Conservation (phyloP, 30 jellyfish, hydroid and myxozoan genomes). For the Aurelia aurita region DNA sequence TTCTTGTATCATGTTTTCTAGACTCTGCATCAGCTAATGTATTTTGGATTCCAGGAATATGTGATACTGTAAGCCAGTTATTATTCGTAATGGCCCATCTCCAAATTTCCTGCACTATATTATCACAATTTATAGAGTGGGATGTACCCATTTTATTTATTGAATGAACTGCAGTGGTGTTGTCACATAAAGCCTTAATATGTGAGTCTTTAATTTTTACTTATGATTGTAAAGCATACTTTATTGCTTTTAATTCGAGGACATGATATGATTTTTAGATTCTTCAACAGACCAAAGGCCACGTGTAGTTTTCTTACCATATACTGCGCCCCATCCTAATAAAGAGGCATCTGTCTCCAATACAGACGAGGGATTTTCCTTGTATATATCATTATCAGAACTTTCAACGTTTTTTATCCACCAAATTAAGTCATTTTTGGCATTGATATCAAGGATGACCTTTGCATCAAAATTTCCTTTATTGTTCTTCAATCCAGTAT, state of each 20-base stretch:
- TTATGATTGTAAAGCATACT: conserved; percentile 9
- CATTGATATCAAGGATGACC: background rate
- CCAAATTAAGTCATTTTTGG: conserved; percentile 39
- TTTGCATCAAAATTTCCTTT: conserved; percentile 29
- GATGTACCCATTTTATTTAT: conserved; percentile 58
- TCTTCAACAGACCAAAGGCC: conserved; percentile 24
- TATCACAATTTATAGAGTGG: conserved; percentile 16
- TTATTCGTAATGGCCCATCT: background rate
- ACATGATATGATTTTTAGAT: conserved; percentile 27
- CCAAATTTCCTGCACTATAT: conserved; percentile 26
- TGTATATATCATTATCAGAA: conserved; percentile 2
- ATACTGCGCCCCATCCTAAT: conserved; percentile 65
- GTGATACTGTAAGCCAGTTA: conserved; percentile 43
- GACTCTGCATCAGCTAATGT: conserved; percentile 47
- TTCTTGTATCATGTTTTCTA: background rate
- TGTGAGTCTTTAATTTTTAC: background rate
- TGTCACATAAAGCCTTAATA: conserved; percentile 15
- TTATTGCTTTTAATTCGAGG: conserved; percentile 26
- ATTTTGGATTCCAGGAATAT: conserved; percentile 43
- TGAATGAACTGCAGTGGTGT: conserved; percentile 40
- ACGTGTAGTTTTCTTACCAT: background rate
- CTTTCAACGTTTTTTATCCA: conserved; percentile 29
- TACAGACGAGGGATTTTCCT: background rate
- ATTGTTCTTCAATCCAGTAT: conserved; percentile 8
- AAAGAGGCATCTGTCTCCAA: conserved; percentile 26